Evolutionary conservation across 1,140 invertebrate genomes (phyloP).

Genomic region (Metopolophium dirhodum): DNA sequence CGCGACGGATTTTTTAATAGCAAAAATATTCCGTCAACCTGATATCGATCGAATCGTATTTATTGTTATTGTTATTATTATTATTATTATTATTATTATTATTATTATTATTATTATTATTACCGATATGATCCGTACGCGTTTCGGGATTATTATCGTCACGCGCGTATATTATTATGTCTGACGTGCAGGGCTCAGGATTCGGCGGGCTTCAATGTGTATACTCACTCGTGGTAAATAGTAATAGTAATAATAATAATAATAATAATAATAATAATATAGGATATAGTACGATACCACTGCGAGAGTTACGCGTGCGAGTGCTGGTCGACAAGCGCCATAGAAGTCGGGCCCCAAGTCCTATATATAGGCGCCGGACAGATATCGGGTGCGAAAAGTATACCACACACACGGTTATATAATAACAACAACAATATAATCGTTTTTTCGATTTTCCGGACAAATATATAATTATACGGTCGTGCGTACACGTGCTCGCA

Average conservation of each 20-base stretch:
- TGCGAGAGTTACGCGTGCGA: neutral
- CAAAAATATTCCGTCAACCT: neutral
- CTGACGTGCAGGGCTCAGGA: neutral
- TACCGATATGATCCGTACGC: neutral
- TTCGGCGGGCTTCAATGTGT: neutral
- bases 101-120: neutral
- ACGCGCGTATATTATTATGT: neutral
- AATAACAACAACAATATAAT: neutral
- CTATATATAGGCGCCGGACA: neutral
- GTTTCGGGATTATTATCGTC: neutral
- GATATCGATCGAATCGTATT: neutral
- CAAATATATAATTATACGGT: neutral
- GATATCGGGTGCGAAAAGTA: neutral
- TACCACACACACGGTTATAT: neutral
- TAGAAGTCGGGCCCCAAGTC: neutral
- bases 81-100: neutral
- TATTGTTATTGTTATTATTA: neutral
- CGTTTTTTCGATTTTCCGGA: neutral
- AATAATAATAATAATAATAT: too few species aligned
- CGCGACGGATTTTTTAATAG: neutral
- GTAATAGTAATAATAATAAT: too few species aligned
- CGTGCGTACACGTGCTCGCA: neutral
- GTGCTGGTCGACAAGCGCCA: neutral
- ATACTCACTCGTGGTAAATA: too few species aligned
- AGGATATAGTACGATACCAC: too few species aligned